Evolutionary conservation across 53 echinoderm and acorn worm species (phyloP).

Genomic region (Zoroaster sp.): DNA sequence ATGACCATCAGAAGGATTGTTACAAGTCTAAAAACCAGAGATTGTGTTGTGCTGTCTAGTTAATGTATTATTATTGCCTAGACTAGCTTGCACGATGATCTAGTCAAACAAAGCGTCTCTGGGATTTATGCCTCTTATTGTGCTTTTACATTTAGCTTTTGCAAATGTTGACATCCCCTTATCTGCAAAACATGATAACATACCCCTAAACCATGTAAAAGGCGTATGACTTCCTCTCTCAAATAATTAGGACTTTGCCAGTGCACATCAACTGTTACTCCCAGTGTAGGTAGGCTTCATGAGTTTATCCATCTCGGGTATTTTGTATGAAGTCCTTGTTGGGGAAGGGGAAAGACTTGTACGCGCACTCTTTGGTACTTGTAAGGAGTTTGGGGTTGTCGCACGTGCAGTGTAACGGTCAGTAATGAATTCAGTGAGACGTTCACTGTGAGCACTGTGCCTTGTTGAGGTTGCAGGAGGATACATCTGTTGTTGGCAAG

Average conservation of each 20-base stretch:
- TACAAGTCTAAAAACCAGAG: too few relatives aligned
- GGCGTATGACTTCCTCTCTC: too few relatives aligned
- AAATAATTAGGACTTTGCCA: conserved; percentile 33
- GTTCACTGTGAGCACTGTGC: conserved; percentile 7
- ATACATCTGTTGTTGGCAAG: background rate
- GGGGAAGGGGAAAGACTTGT: background rate
- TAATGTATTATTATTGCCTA: too few relatives aligned
- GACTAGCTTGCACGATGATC: too few relatives aligned
- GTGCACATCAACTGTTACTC: conserved; percentile 14
- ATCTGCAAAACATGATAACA: too few relatives aligned
- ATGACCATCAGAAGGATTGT: too few relatives aligned
- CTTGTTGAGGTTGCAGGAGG: conserved; percentile 1
- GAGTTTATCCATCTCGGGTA: conserved; percentile 11
- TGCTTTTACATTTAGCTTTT: too few relatives aligned
- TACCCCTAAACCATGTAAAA: too few relatives aligned
- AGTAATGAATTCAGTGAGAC: background rate
- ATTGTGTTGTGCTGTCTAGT: too few relatives aligned
- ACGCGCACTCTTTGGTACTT: background rate
- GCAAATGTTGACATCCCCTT: too few relatives aligned
- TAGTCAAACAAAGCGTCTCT: too few relatives aligned
- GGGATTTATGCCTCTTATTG: too few relatives aligned
- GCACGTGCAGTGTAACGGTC: background rate
- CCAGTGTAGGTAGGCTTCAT: conserved; percentile 55
- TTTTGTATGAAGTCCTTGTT: background rate
- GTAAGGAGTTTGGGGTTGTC: background rate